Percentiles rank a stretch among this genome's conserved stretches.
phyloP scores from a whole-genome alignment of 2,888 invertebrate genomes.

The Acronicta alni region DNA sequence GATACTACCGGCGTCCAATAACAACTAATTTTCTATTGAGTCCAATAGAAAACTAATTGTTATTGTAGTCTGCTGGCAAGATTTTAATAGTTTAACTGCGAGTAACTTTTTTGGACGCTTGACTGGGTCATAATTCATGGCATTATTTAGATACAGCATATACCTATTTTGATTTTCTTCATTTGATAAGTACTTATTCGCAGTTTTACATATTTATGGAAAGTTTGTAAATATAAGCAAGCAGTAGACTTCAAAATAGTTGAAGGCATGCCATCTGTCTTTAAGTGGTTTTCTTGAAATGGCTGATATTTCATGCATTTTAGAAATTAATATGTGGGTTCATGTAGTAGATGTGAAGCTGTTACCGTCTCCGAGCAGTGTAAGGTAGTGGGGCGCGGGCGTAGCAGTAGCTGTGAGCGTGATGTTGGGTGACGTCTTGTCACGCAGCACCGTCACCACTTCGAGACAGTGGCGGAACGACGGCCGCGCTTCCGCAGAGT shows the following conservation, averaged over 20 bases:
- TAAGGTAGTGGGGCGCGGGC: slow-evolving; percentile 81
- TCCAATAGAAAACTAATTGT: too few relatives aligned
- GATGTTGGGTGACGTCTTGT: slow-evolving; percentile 75
- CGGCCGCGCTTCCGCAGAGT: slow-evolving; percentile 94
- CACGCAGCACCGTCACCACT: slow-evolving; percentile 83
- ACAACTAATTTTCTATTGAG: too few relatives aligned
- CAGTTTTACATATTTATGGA: neutral
- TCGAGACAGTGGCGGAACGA: slow-evolving; percentile 95
- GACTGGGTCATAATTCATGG: neutral
- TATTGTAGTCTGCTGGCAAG: too few relatives aligned
- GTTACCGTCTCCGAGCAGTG: slow-evolving; percentile 81
- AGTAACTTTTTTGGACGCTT: too few relatives aligned
- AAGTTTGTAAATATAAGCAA: too few relatives aligned
- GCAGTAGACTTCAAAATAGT: too few relatives aligned
- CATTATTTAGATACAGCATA: neutral
- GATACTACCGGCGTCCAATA: too few relatives aligned
- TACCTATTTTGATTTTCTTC: neutral
- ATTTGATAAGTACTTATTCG: neutral
- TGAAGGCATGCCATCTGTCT: too few relatives aligned
- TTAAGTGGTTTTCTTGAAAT: too few relatives aligned
- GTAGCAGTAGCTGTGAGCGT: slow-evolving; percentile 74
- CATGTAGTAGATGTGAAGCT: slow-evolving; percentile 1
- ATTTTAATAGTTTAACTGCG: too few relatives aligned
- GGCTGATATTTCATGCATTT: neutral
- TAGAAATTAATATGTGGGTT: neutral